Percentiles rank a stretch among this genome's conserved stretches.
These are phyloP conservation scores for Aphyosemion australe DNA, from an alignment of 2,113 vertebrate species.

Conservation along the genomic window DNA sequence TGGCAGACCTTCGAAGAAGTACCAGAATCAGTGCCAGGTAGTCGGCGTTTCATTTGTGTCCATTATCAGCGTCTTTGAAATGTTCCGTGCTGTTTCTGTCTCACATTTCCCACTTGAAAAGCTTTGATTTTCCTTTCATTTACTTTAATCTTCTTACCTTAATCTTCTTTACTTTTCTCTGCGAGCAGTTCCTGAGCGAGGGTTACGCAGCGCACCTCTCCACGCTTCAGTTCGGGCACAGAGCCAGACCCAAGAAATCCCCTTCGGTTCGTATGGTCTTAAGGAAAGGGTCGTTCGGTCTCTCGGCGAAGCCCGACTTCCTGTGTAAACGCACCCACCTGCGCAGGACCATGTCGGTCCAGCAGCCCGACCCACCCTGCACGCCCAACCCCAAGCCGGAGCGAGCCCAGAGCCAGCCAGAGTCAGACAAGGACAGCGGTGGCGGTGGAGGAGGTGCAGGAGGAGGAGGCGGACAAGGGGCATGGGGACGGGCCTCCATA, in stretches of 20 bases:
- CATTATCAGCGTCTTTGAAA: neutral
- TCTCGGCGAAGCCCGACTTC: conserved; percentile 94
- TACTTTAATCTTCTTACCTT: conserved; percentile 7
- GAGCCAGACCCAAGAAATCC: conserved; percentile 92
- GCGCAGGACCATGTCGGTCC: conserved; percentile 94
- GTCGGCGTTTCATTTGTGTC: conserved; percentile 12
- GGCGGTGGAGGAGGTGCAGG: conserved; percentile 69
- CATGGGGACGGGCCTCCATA: conserved; percentile 87
- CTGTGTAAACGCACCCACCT: conserved; percentile 94
- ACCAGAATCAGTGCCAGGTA: conserved; percentile 97
- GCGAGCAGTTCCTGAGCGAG: conserved; percentile 90
- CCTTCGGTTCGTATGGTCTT: conserved; percentile 91
- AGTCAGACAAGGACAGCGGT: conserved; percentile 93
- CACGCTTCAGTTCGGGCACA: conserved; percentile 88
- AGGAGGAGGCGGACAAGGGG: conserved; percentile 74
- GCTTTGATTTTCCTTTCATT: neutral
- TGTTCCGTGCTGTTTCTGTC: neutral
- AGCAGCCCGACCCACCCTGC: conserved; percentile 92
- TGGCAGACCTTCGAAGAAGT: conserved; percentile 95
- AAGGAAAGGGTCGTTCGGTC: conserved; percentile 94
- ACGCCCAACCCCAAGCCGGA: conserved; percentile 90
- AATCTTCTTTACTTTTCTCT: conserved; percentile 6
- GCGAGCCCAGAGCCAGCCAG: conserved; percentile 96
- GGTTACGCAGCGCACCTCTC: conserved; percentile 95
- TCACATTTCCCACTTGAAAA: neutral